Evolutionary conservation across 2,113 vertebrate genomes (phyloP).

Genomic region (Odontesthes bonariensis): DNA sequence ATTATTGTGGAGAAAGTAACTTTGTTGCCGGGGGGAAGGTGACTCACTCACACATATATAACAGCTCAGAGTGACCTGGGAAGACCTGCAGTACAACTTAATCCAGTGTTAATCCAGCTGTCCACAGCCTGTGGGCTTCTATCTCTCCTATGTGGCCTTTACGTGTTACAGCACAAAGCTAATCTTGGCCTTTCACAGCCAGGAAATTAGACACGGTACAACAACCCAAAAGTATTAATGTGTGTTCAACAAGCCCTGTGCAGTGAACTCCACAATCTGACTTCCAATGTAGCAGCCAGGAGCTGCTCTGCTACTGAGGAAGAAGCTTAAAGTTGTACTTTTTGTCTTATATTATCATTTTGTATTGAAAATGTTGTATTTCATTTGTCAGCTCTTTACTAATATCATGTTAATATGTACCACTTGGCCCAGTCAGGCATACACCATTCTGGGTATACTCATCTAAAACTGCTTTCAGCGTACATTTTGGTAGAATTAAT

Average conservation of each 20-base stretch:
- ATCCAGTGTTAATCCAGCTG: constrained; percentile 67
- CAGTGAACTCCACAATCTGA: constrained; percentile 30
- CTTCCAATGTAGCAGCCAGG: neutral
- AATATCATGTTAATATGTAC: no score
- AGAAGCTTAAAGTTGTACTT: neutral
- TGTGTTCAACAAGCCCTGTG: constrained; percentile 28
- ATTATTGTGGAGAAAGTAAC: neutral
- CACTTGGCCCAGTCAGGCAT: no score
- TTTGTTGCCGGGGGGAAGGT: constrained; percentile 20
- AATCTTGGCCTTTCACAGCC: constrained; percentile 52
- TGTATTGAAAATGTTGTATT: no score
- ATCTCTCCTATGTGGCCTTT: constrained; percentile 40
- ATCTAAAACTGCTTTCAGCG: no score
- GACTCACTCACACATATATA: constrained; percentile 40
- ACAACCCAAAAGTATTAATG: constrained; percentile 31
- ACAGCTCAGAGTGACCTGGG: constrained; percentile 28
- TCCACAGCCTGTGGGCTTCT: constrained; percentile 28
- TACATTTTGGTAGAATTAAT: no score
- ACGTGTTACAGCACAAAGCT: constrained; percentile 53
- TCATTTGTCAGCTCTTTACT: no score
- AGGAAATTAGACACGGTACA: constrained; percentile 47
- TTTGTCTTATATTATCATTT: no score
- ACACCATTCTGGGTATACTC: no score
- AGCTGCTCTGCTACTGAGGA: neutral
- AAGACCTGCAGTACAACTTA: constrained; percentile 54